Conservation (phyloP, 2,888 invertebrate genomes). For the Gryllus longicercus region DNA sequence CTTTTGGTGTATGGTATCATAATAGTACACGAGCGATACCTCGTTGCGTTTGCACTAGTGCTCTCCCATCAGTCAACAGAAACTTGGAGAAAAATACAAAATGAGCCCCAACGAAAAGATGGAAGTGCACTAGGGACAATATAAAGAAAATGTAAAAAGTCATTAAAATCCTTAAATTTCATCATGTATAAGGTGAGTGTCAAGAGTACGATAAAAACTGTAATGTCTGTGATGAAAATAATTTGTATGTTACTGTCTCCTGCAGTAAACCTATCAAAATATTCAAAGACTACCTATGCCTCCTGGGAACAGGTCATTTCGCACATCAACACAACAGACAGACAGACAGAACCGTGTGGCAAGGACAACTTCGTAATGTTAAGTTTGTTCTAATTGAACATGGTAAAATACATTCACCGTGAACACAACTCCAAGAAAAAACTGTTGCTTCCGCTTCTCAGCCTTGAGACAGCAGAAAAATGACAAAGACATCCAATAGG, state of each 20-base stretch:
- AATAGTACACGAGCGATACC: constrained; percentile 20
- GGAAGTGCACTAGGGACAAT: constrained; percentile 25
- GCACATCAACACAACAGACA: constrained; percentile 28
- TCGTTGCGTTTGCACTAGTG: background rate
- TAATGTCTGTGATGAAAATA: constrained; percentile 3
- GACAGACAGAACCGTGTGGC: constrained; percentile 32
- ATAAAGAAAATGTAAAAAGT: constrained; percentile 24
- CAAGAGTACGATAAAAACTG: constrained; percentile 11
- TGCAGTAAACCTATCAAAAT: constrained; percentile 29
- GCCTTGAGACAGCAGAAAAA: background rate
- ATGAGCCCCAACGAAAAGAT: constrained; percentile 20
- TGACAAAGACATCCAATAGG: constrained; percentile 29
- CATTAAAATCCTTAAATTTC: constrained; percentile 26
- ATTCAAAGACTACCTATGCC: constrained; percentile 26
- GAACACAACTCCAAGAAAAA: constrained; percentile 23
- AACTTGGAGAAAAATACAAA: constrained; percentile 24
- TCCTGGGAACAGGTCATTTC: constrained; percentile 26
- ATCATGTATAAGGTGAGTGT: constrained; percentile 6
- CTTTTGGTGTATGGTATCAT: constrained; percentile 24
- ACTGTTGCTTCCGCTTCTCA: constrained; percentile 23
- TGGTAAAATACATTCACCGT: constrained; percentile 34
- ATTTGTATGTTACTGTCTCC: constrained; percentile 28
- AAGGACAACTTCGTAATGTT: constrained; percentile 31
- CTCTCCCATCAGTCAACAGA: constrained; percentile 27
- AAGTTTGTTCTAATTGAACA: constrained; percentile 27